These are phyloP conservation scores for Cryptocheilus praepositus DNA, from an alignment of 2,888 invertebrate species.

Conservation along the genomic window DNA sequence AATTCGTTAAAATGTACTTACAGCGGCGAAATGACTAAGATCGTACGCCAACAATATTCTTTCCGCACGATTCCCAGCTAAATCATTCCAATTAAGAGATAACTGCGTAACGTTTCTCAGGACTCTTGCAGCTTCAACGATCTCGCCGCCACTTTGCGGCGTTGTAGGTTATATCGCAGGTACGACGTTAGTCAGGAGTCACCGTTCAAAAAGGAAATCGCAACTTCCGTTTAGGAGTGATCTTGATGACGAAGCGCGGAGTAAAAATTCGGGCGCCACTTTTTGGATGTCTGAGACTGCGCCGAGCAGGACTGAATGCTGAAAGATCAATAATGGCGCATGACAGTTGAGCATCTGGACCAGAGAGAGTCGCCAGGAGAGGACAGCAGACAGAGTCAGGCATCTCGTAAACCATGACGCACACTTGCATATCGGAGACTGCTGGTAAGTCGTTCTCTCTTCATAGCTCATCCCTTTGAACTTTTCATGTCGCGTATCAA, in stretches of 20 bases:
- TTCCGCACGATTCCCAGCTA: too few species aligned
- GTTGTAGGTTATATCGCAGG: too few species aligned
- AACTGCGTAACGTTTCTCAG: too few species aligned
- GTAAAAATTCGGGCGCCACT: conserved; percentile 21
- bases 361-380: conserved; percentile 33
- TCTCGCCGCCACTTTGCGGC: too few species aligned
- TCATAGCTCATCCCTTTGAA: background rate
- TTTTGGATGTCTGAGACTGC: conserved; percentile 51
- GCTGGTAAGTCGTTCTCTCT: conserved; percentile 51
- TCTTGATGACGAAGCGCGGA: background rate
- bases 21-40: too few species aligned
- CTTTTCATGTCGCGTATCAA: too few species aligned
- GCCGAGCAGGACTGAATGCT: conserved; percentile 47
- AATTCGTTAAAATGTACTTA: too few species aligned
- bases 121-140: too few species aligned
- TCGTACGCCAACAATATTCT: too few species aligned
- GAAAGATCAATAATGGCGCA: conserved; percentile 57
- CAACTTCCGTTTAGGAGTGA: background rate
- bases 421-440: conserved; percentile 60
- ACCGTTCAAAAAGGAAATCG: too few species aligned
- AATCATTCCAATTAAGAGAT: too few species aligned
- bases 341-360: conserved; percentile 31
- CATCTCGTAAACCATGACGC: conserved; percentile 57
- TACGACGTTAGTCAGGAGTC: too few species aligned
- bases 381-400: conserved; percentile 36